A percentile compares a stretch with the other conserved stretches of the same genome.
These are phyloP conservation scores for Odontocolon sp. DNA, from an alignment of 2,888 invertebrate species.

Conservation along the genomic window DNA sequence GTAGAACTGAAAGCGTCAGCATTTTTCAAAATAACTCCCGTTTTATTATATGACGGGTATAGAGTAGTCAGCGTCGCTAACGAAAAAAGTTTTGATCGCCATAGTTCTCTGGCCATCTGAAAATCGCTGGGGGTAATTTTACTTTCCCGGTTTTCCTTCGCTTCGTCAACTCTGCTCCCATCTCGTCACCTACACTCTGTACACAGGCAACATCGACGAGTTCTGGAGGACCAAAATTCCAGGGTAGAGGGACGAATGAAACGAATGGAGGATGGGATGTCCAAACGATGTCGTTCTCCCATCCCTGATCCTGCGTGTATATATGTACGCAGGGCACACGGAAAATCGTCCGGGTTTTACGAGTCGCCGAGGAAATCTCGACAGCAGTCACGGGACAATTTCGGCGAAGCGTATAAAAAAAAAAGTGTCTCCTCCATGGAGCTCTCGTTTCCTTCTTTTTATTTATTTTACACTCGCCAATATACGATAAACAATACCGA, in stretches of 20 bases:
- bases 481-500: slow-evolving; percentile 62
- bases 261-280: slow-evolving; percentile 13
- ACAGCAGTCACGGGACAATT: slow-evolving; percentile 57
- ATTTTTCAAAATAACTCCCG: slow-evolving; percentile 33
- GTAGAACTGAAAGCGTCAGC: slow-evolving; percentile 40
- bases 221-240: slow-evolving; percentile 26
- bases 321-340: neutral
- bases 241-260: neutral
- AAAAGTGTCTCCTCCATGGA: slow-evolving; percentile 46
- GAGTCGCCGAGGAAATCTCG: slow-evolving; percentile 68
- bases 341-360: slow-evolving; percentile 60
- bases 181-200: neutral
- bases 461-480: slow-evolving; percentile 52
- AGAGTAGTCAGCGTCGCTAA: neutral
- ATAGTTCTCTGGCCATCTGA: slow-evolving; percentile 26
- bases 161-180: slow-evolving; percentile 22
- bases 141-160: slow-evolving; percentile 12
- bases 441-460: slow-evolving; percentile 10
- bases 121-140: slow-evolving; percentile 36
- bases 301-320: neutral
- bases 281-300: slow-evolving; percentile 31
- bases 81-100: slow-evolving; percentile 43
- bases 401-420: slow-evolving; percentile 49
- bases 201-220: slow-evolving; percentile 7
- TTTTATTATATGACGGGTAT: slow-evolving; percentile 23